A percentile compares a stretch with the other conserved stretches of the same genome.
These are phyloP conservation scores for Acheta domesticus DNA, from an alignment of 2,888 invertebrate species.

Conservation along the genomic window DNA sequence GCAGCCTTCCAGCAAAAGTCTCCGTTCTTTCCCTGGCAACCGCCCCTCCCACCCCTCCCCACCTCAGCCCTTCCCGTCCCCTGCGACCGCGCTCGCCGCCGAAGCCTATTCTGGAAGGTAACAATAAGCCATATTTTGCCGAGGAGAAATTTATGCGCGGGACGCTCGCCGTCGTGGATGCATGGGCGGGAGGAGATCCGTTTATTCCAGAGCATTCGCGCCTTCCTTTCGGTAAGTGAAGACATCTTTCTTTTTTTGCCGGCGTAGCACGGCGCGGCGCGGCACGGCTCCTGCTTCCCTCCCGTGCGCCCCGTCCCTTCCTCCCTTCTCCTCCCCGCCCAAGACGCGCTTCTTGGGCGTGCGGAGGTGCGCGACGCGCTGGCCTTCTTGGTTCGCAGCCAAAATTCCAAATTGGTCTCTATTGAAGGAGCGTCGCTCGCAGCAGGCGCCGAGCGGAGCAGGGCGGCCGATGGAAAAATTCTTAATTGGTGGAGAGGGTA, in stretches of 20 bases:
- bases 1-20: too few relatives aligned
- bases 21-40: too few relatives aligned
- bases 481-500: conserved; percentile 9
- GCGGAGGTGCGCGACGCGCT: conserved; percentile 2
- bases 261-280: too few relatives aligned
- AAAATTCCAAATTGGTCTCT: conserved; percentile 18
- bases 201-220: background rate
- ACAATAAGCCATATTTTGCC: conserved; percentile 9
- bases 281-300: background rate
- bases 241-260: background rate
- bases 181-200: background rate
- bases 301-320: background rate
- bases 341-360: background rate
- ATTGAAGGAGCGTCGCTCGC: background rate
- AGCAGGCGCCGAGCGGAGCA: background rate
- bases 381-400: background rate
- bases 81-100: background rate
- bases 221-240: background rate
- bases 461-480: background rate
- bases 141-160: background rate
- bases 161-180: background rate
- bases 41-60: background rate
- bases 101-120: background rate
- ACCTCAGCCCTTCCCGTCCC: background rate
- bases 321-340: background rate